Evolutionary conservation across 2,113 vertebrate genomes (phyloP), one percentile per base, ranked within the genome.

Genomic region (Elephas maximus): DNA sequence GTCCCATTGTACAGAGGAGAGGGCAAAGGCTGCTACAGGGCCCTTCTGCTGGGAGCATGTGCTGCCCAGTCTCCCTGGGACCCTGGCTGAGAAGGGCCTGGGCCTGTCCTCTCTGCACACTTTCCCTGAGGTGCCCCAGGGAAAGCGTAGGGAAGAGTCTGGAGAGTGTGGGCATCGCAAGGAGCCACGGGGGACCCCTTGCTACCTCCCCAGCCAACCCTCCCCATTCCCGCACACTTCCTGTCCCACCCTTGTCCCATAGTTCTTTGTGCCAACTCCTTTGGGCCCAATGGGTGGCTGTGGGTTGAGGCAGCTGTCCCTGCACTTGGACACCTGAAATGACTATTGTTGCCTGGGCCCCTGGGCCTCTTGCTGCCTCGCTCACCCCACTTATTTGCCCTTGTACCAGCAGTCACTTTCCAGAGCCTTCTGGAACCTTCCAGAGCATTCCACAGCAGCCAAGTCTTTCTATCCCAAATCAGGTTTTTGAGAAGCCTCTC

Each of bases 281-380:
- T 1, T 0, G 81, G 41, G 23, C 33, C 0, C 0, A 6, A 23
- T 62, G 62, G 4, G 6, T 0, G 0, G 48, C 41, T 28, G 48
- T 26, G 26, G 2, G 24, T 5, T 10, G 6, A 65, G 23, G 53
- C 53, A 57, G 28, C 65, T 12, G 24, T 12, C 67, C 67, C 30
- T 33, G 41, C 28, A 0, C 73, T 62, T 18, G 41, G 69, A 15
- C 15, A 6, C 80, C 10, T 0, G 28, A 41, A 2, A 48, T n/a
- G 28, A 2, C 76, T 0, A 0, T 28, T 0, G 4, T 20, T 8
- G 11, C 20, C 26, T 33, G 73, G 6, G 28, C 2, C 57, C 63
- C 4, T 37, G 12, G 44, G 53, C 51, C 20, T 12, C 23, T 10
- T 0, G 0, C 51, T 21, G 2, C 20, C 23, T 41, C 62, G 2